Evolutionary conservation across 2,888 invertebrate genomes (phyloP), one percentile per base, ranked within the genome.

Genomic region (Andrena hattorfiana): DNA sequence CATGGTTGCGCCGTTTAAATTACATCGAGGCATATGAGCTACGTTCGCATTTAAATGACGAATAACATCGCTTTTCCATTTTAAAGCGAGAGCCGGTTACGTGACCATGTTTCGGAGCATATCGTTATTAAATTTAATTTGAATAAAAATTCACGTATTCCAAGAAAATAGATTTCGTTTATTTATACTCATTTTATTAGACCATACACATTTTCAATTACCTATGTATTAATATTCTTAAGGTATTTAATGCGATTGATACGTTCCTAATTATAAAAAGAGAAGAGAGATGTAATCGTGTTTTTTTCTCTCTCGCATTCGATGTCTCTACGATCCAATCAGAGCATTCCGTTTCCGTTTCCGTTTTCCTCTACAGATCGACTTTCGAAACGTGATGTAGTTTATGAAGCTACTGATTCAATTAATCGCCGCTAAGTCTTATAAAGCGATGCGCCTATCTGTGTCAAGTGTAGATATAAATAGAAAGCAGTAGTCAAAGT

Each of bases 291-390:
- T 7, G 16, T 16, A 49, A 13, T 30, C 42, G 10, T 30, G 2
- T 0, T 7, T 42, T 0, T 13, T n/a, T 66, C 7, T 28, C 4
- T 68, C n/a, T n/a, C n/a, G 7, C 5, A 68, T 26, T 75, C 23
- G 4, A 10, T 13, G 1, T 32, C 64, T 23, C 10, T n/a, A 28
- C 49, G 16, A 23, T 20, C 72, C 81, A 81, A 81, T 81, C 49
- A 30, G 8, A 64, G n/a, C 7, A 23, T 5, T 32, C 20, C 16
- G 20, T 48, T 51, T 49, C 4, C 6, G 23, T 13, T 1, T 35
- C 16, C 28, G n/a, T 66, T 70, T 70, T 35, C 5, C 1, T 16
- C 8, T n/a, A 2, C 42, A 23, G 30, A 71, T 68, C 1, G 23
- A 66, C 49, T 5, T 63, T 68, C 56, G 64, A 68, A 23, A 13